Base-by-base conservation (phyloP, 2,113 vertebrate genomes). In the Limanda limanda region DNA sequence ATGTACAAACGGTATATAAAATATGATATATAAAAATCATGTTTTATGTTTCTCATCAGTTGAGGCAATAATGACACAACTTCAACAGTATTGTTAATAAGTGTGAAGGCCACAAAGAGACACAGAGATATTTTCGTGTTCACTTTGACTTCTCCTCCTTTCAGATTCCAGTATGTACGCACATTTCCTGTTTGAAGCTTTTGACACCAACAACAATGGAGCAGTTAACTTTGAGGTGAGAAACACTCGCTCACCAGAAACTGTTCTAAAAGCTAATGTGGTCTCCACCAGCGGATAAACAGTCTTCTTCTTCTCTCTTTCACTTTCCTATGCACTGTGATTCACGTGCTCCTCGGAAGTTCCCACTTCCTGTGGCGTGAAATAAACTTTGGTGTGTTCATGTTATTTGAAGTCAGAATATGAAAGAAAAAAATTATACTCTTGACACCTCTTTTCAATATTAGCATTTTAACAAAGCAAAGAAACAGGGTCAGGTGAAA, bases 141-240 rank as follows among this genome's bases (percentile, higher is more conserved):
- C 7, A 47, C 23, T 57, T 65, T 70, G 3, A 61, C 56, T 74
- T 17, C 6, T 69, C 61, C 23, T 74, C 61, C 23, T 74, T 72
- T 20, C 86, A 99, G 98, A 99, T 88, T 97, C 97, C 61, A 97
- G 96, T 85, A 98, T 95, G 4, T 99, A 99, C 0, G 97, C 98
- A 42, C 95, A 97, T 86, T 98, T 98, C 86, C 96, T 99, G 86
- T 99, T 99, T 92, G 96, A 97, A 0, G 97, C 98, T 63, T 99
- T 99, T 0, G 98, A 99, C 94, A 96, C 95, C 0, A 94, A 97
- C 71, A 97, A 96, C 1, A 96, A 96, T 0, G 97, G 98, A 80
- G 94, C 95, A 0, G 95, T 99, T 93, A 97, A 86, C 91, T 99
- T 99, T 25, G 97, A 99, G 96, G 98, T 99, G 82, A 68, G 27